Evolutionary conservation across 2,113 vertebrate genomes (phyloP).

Genomic region (Cryptotis parvus): DNA sequence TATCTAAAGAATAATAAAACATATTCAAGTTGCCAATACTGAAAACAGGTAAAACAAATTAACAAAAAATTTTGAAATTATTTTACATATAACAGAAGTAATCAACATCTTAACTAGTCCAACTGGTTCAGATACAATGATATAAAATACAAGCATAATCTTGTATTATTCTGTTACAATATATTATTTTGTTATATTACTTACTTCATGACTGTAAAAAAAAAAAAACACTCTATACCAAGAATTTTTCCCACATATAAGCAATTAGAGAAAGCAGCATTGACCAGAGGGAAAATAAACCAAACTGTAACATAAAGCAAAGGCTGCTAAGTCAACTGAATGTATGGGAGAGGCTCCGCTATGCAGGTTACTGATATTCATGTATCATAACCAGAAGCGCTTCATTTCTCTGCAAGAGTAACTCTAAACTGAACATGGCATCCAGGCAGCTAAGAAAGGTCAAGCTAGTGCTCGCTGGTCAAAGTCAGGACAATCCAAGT

Average conservation of each 20-base stretch:
- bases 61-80: slow-evolving; percentile 20
- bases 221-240: slow-evolving; percentile 15
- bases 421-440: background rate
- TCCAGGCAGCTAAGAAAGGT: background rate
- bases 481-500: background rate
- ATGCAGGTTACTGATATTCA: background rate
- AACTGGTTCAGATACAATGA: background rate
- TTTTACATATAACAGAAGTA: background rate
- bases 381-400: background rate
- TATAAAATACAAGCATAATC: background rate
- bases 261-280: background rate
- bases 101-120: background rate
- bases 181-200: too few relatives aligned
- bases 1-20: slow-evolving; percentile 49
- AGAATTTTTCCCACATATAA: background rate
- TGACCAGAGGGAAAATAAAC: slow-evolving; percentile 3
- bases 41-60: slow-evolving; percentile 55
- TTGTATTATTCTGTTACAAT: too few relatives aligned
- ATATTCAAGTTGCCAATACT: slow-evolving; percentile 55
- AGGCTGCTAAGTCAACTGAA: background rate
- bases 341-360: too few relatives aligned
- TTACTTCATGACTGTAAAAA: background rate
- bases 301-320: background rate
- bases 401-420: background rate
- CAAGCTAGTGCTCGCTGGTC: background rate